These are phyloP conservation scores for Stercorarius parasiticus DNA, from an alignment of 2,113 vertebrate species.

Conservation along the genomic window DNA sequence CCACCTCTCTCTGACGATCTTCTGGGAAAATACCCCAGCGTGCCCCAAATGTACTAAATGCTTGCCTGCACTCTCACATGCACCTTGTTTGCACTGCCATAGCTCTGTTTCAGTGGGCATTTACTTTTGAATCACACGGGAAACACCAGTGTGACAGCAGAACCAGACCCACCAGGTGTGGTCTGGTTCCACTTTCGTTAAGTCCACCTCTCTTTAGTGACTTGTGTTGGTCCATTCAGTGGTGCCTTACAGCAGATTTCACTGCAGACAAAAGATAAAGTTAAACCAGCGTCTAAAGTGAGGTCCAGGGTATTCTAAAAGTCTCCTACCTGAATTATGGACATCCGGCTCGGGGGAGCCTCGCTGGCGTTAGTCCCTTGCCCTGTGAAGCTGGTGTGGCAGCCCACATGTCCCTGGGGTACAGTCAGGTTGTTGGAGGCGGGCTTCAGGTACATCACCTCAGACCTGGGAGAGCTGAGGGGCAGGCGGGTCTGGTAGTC, in stretches of 20 bases:
- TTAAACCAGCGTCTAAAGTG: slow-evolving; percentile 51
- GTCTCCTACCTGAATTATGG: slow-evolving; percentile 98
- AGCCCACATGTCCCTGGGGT: slow-evolving; percentile 96
- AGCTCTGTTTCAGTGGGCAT: not conserved
- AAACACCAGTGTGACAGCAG: not conserved
- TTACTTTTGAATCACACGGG: not conserved
- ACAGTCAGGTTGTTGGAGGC: slow-evolving; percentile 98
- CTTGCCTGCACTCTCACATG: not conserved
- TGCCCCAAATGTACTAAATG: not conserved
- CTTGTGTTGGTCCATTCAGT: not conserved
- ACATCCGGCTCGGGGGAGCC: slow-evolving; percentile 97
- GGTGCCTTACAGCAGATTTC: slow-evolving; percentile 24
- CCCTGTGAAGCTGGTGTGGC: slow-evolving; percentile 98
- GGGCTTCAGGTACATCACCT: slow-evolving; percentile 99
- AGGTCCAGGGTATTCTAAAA: slow-evolving; percentile 72
- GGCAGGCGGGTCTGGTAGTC: slow-evolving; percentile 99
- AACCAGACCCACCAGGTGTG: not conserved
- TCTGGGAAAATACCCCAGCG: not conserved
- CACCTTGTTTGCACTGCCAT: not conserved
- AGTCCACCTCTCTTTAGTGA: not conserved
- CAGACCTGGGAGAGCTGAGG: slow-evolving; percentile 98
- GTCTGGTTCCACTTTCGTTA: not conserved
- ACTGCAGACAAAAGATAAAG: slow-evolving; percentile 51
- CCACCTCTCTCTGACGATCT: not conserved
- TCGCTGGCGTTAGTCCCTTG: slow-evolving; percentile 94